phyloP scores from a whole-genome alignment of 2,888 invertebrate species.

The Gastracanthus pulcherrimus region DNA sequence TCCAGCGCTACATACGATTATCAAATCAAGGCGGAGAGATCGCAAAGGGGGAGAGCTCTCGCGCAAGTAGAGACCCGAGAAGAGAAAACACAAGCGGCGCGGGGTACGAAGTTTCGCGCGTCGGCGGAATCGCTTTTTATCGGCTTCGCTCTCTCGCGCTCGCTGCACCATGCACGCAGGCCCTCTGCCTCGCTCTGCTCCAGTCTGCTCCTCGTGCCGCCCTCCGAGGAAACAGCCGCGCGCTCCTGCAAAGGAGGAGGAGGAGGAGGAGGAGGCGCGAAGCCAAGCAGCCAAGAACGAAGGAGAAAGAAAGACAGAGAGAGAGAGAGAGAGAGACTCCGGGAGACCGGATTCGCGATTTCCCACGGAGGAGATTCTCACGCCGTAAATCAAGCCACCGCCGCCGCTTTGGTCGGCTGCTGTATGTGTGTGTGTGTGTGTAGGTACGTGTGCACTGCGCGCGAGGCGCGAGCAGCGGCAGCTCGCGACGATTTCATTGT shows the following conservation, averaged over 20 bases:
- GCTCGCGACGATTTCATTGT: slow-evolving; percentile 63
- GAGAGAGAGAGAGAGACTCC: slow-evolving; percentile 30
- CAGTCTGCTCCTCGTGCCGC: background rate
- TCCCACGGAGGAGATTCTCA: slow-evolving; percentile 68
- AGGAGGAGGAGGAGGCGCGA: background rate
- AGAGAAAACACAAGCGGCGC: background rate
- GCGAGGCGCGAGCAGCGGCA: slow-evolving; percentile 45
- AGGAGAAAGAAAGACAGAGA: slow-evolving; percentile 5
- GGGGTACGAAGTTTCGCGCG: slow-evolving; percentile 52
- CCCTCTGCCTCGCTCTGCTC: too few species aligned
- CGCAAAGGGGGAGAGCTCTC: background rate
- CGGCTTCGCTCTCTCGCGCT: background rate
- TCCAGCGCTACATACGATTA: slow-evolving; percentile 5
- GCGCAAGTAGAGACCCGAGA: background rate
- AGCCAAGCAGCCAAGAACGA: background rate
- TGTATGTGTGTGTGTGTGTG: slow-evolving; percentile 19
- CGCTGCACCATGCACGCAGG: background rate
- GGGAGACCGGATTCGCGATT: slow-evolving; percentile 63
- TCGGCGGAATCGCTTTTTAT: slow-evolving; percentile 56
- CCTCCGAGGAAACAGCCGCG: slow-evolving; percentile 5
- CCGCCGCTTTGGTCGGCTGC: slow-evolving; percentile 54
- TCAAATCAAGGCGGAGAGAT: slow-evolving; percentile 22
- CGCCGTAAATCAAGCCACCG: slow-evolving; percentile 67
- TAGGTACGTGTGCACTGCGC: background rate
- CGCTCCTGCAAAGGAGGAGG: background rate